Evolutionary conservation across 2,888 invertebrate species (phyloP), one percentile per base, ranked within the genome.

Genomic region (Lypha dubia): DNA sequence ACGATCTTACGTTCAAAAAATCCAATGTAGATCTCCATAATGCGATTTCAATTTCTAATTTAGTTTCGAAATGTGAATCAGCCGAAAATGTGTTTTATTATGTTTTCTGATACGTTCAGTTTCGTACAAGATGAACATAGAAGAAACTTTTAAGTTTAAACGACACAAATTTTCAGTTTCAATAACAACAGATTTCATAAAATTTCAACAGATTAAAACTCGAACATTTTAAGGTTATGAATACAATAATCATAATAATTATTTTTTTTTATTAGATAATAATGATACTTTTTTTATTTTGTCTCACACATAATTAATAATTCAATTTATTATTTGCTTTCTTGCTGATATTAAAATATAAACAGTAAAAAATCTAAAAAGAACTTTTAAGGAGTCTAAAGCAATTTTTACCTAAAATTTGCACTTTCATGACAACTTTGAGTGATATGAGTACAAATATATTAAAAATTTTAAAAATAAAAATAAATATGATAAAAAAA

Each of bases 181-280:
- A n/a, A n/a, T n/a, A n/a, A n/a, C 28, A 28, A 28, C 28, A 28
- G 5, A 28, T 28, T 28, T 28, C 28, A 28, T 28, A 5, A 28
- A 28, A 28, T 28, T 28, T 28, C 3, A 28, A 4, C 28, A 13
- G 8, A 63, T 44, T 63, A 28, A 63, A 63, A 28, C 24, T 1
- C 22, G 8, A n/a, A 22, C 0, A 13, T 65, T 60, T 83, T 82
- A 76, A 84, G 87, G 84, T 81, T 88, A 87, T 87, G 87, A 86
- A 84, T 87, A 87, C 84, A 86, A 76, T 87, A 86, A 87, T 88
- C 86, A 80, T 87, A 87, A 87, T 88, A 86, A 86, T 86, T 84
- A 85, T 87, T 87, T 65, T 87, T 87, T 65, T 88, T 87, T 87
- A 87, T 88, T 77, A 87, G 83, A 86, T 88, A 87, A 86, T 87